These are phyloP conservation scores for Brachypalpus laphriformis DNA, from an alignment of 2,888 invertebrate genomes.

Conservation along the genomic window DNA sequence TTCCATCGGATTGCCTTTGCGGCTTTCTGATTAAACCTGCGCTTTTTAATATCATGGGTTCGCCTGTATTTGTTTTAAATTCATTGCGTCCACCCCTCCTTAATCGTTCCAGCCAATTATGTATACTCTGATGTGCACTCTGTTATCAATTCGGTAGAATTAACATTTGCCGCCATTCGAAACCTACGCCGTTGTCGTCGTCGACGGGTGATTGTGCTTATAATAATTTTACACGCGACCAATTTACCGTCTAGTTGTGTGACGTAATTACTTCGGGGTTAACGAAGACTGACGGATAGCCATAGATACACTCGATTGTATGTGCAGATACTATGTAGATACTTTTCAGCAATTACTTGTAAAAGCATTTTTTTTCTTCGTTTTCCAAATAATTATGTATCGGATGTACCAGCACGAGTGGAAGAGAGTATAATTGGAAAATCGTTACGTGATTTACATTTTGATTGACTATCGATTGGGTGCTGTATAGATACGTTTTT, in stretches of 20 bases:
- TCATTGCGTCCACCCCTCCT: background rate
- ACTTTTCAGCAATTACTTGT: constrained; percentile 1
- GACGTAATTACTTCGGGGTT: constrained; percentile 37
- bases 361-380: background rate
- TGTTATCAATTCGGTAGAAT: constrained; percentile 46
- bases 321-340: background rate
- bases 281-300: background rate
- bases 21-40: constrained; percentile 5
- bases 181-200: background rate
- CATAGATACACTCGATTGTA: background rate
- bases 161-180: constrained; percentile 8
- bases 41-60: background rate
- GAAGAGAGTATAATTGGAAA: constrained; percentile 35
- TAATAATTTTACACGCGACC: constrained; percentile 43
- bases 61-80: background rate
- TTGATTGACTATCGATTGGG: constrained; percentile 50
- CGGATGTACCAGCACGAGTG: constrained; percentile 6
- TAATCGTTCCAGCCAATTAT: background rate
- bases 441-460: constrained; percentile 41
- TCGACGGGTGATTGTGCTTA: background rate
- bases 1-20: background rate
- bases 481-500: background rate
- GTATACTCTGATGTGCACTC: background rate
- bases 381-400: constrained; percentile 23
- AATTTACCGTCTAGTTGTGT: constrained; percentile 25